Evolutionary conservation across 1,140 invertebrate genomes (phyloP).

Genomic region (Euborellia annulipes): DNA sequence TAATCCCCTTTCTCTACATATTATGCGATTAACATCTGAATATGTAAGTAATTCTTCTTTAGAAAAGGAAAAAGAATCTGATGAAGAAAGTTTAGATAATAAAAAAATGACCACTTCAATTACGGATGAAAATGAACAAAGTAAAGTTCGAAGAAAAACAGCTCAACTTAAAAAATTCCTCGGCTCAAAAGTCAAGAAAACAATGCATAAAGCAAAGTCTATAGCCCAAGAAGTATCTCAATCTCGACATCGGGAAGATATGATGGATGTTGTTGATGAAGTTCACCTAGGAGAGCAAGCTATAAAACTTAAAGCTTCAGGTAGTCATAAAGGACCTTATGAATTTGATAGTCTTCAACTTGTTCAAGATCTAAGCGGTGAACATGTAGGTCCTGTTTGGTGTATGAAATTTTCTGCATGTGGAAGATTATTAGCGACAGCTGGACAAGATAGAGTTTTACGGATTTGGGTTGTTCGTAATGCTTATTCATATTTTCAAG

Average conservation of each 20-base stretch:
- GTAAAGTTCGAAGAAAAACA: conserved; percentile 35
- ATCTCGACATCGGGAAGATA: conserved; percentile 68
- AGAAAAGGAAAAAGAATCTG: conserved; percentile 60
- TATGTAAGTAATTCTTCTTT: conserved; percentile 60
- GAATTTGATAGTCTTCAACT: conserved; percentile 73
- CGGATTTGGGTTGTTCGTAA: conserved; percentile 86
- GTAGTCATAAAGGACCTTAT: conserved; percentile 89
- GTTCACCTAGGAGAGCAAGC: conserved; percentile 63
- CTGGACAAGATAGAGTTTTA: conserved; percentile 86
- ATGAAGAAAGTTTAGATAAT: conserved; percentile 69
- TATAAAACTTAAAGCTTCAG: conserved; percentile 84
- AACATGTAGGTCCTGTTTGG: conserved; percentile 89
- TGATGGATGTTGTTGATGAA: conserved; percentile 69
- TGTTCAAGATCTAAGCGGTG: conserved; percentile 61
- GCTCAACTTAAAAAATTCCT: conserved; percentile 68
- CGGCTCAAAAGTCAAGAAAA: conserved; percentile 71
- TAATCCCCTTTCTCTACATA: conserved; percentile 83
- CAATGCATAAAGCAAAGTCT: conserved; percentile 78
- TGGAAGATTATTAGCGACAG: conserved; percentile 82
- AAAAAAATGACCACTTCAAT: conserved; percentile 47
- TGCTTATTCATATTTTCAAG: conserved; percentile 79
- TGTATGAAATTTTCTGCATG: conserved; percentile 97
- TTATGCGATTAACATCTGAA: conserved; percentile 83
- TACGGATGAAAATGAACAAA: conserved; percentile 31
- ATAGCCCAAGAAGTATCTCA: conserved; percentile 76